Percentiles rank a stretch among this genome's conserved stretches.
These are phyloP conservation scores for Auanema sp. DNA, from an alignment of 2,888 invertebrate genomes.

Conservation along the genomic window DNA sequence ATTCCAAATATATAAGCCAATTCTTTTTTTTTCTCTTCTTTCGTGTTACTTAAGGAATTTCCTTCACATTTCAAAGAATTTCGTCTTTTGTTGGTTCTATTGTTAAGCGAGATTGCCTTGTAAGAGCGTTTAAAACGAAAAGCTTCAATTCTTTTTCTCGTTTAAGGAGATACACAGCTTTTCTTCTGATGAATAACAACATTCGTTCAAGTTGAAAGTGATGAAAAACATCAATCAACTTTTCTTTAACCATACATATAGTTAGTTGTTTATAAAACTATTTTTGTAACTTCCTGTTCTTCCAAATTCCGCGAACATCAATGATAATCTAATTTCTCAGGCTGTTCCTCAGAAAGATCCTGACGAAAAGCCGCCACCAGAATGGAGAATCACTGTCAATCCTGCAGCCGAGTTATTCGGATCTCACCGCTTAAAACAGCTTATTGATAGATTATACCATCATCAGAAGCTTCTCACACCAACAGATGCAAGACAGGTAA, in stretches of 20 bases:
- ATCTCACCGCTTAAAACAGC: constrained; percentile 34
- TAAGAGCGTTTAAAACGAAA: too few relatives aligned
- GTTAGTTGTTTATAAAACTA: not conserved
- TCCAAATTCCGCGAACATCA: not conserved
- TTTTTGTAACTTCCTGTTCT: constrained; percentile 13
- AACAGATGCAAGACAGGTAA: constrained; percentile 47
- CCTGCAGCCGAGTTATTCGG: constrained; percentile 54
- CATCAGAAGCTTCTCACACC: constrained; percentile 50
- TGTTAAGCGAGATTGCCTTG: too few relatives aligned
- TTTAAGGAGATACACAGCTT: too few relatives aligned
- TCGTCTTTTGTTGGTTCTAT: too few relatives aligned
- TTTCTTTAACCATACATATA: not conserved
- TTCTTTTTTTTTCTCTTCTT: too few relatives aligned
- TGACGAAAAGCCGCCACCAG: constrained; percentile 38
- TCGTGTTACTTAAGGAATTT: too few relatives aligned
- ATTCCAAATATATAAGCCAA: too few relatives aligned
- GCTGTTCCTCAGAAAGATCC: constrained; percentile 59
- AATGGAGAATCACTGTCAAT: constrained; percentile 60
- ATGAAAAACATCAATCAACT: constrained; percentile 1
- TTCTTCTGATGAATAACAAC: not conserved
- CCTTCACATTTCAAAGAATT: too few relatives aligned
- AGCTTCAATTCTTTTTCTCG: too few relatives aligned
- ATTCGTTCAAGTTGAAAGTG: constrained; percentile 2
- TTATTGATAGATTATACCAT: constrained; percentile 54
- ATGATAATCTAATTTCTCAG: constrained; percentile 28